These are phyloP conservation scores for Oscheius myriophilus DNA, from an alignment of 2,888 invertebrate species.

Conservation along the genomic window DNA sequence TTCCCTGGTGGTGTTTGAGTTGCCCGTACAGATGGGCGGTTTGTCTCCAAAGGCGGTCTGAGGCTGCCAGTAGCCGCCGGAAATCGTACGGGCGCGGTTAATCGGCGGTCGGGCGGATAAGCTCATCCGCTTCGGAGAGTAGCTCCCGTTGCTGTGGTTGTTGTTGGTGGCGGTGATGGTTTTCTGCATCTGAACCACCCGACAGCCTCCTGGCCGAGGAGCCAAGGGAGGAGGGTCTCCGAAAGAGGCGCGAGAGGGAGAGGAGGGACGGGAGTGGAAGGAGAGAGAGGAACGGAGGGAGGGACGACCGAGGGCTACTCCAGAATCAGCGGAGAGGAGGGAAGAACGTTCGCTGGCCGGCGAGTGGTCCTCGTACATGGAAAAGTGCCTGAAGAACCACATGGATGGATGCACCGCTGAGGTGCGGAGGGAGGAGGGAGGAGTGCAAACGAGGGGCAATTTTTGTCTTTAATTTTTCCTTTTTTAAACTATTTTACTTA, in stretches of 20 bases:
- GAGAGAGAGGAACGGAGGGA: constrained; percentile 7
- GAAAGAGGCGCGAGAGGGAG: constrained; percentile 1
- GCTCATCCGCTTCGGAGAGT: too few species aligned
- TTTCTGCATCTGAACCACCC: too few species aligned
- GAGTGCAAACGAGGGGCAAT: too few species aligned
- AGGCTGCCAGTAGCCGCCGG: constrained; percentile 19
- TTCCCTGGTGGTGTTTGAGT: background rate
- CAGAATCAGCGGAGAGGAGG: constrained; percentile 16
- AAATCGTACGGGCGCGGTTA: constrained; percentile 1
- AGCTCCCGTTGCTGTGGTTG: too few species aligned
- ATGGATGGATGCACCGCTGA: too few species aligned
- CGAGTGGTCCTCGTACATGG: constrained; percentile 20
- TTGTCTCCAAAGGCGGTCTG: constrained; percentile 17
- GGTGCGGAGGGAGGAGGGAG: too few species aligned
- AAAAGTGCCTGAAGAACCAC: constrained; percentile 21
- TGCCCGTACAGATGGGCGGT: constrained; percentile 1
- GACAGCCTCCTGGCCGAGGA: background rate
- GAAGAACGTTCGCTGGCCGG: constrained; percentile 9
- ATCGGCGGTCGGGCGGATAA: too few species aligned
- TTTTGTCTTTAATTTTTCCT: too few species aligned
- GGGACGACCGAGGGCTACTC: constrained; percentile 7
- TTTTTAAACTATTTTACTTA: too few species aligned
- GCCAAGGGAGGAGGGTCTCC: constrained; percentile 20
- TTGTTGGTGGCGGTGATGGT: too few species aligned
- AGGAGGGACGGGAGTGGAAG: background rate